phyloP scores from a whole-genome alignment of 53 echinoderm and acorn worm genomes.

The Glandiceps talaboti region DNA sequence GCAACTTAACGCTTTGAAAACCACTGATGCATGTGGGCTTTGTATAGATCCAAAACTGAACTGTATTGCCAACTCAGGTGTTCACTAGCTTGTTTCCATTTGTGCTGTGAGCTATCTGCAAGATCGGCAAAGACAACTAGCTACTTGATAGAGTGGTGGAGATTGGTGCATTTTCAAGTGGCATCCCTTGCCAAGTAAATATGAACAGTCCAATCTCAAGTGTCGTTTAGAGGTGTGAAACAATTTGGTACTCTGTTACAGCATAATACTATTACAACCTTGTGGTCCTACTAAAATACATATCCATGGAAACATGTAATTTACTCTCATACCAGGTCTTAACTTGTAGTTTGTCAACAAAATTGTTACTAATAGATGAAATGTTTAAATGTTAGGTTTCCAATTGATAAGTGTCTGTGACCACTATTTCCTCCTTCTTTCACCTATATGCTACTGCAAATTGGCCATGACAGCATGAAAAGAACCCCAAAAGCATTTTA shows the following conservation, averaged over 20 bases:
- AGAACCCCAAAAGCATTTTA: background rate
- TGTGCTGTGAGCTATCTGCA: background rate
- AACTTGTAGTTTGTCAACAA: too few relatives aligned
- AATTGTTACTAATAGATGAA: too few relatives aligned
- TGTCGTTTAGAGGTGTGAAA: too few relatives aligned
- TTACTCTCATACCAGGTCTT: too few relatives aligned
- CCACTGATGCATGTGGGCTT: background rate
- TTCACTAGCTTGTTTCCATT: background rate
- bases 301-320: too few relatives aligned
- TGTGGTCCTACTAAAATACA: too few relatives aligned
- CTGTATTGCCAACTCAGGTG: background rate
- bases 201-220: background rate
- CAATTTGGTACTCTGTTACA: too few relatives aligned
- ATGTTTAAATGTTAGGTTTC: too few relatives aligned
- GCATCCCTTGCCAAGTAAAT: background rate
- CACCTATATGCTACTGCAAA: background rate
- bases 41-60: background rate
- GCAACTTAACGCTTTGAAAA: background rate
- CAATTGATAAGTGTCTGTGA: too few relatives aligned
- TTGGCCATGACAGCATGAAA: background rate
- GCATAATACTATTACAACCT: too few relatives aligned
- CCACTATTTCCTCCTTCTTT: too few relatives aligned
- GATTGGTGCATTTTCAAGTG: background rate
- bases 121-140: background rate
- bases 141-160: background rate